Evolutionary conservation across 2,888 invertebrate genomes (phyloP).

Genomic region (Minunthozetes semirufus): DNA sequence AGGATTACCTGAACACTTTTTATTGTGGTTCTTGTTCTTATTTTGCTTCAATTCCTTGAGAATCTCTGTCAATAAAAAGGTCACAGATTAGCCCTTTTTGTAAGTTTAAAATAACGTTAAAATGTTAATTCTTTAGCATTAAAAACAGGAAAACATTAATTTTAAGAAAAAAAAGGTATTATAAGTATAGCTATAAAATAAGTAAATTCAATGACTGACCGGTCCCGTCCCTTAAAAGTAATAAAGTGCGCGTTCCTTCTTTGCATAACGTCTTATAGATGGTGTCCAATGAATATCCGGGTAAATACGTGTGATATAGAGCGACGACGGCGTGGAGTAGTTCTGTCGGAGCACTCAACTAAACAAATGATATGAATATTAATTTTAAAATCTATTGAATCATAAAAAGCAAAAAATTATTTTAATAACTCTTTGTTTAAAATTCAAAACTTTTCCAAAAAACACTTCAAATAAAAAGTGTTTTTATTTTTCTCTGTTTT

Average conservation of each 20-base stretch:
- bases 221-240: conserved; percentile 48
- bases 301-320: conserved; percentile 48
- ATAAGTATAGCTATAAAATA: too few species aligned
- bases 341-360: conserved; percentile 41
- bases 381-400: neutral
- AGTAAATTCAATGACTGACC: conserved; percentile 44
- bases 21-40: too few species aligned
- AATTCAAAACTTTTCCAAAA: too few species aligned
- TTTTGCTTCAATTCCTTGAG: too few species aligned
- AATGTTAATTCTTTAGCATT: neutral
- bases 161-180: too few species aligned
- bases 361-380: neutral
- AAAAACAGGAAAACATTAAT: too few species aligned
- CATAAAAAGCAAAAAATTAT: neutral
- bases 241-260: conserved; percentile 48
- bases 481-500: neutral
- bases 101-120: too few species aligned
- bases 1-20: too few species aligned
- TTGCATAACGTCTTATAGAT: conserved; percentile 49
- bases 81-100: neutral
- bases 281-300: conserved; percentile 49
- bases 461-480: neutral
- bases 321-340: conserved; percentile 50
- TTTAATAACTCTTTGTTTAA: too few species aligned
- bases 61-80: too few species aligned